These are phyloP conservation scores for Lanius collurio DNA, from an alignment of 2,113 vertebrate genomes.

Conservation along the genomic window DNA sequence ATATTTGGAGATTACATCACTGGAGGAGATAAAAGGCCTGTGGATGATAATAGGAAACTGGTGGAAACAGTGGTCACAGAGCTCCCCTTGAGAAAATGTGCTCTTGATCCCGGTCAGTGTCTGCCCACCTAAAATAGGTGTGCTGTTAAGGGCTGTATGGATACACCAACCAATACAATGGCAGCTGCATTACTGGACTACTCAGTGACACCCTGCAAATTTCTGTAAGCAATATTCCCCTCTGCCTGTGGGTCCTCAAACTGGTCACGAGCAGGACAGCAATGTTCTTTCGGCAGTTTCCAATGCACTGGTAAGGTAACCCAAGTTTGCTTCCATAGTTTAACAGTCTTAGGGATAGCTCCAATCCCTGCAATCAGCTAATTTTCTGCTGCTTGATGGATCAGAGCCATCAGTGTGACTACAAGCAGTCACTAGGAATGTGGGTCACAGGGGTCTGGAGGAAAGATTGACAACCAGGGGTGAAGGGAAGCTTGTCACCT, in stretches of 20 bases:
- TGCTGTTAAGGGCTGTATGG: accelerated
- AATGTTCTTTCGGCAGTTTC: not conserved
- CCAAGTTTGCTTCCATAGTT: not conserved
- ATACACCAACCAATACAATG: not conserved
- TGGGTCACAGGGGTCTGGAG: not conserved
- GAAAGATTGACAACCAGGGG: not conserved
- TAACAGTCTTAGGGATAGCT: not conserved
- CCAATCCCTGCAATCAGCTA: not conserved
- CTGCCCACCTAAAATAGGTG: not conserved
- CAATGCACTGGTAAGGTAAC: no score
- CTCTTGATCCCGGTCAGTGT: not conserved
- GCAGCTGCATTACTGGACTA: not conserved
- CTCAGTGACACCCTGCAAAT: not conserved
- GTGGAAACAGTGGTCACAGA: not conserved
- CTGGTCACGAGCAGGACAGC: not conserved
- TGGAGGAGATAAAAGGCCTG: not conserved
- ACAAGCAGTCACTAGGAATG: not conserved
- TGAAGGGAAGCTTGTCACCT: not conserved
- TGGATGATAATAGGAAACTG: not conserved
- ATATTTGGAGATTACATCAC: not conserved
- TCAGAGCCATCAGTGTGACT: not conserved
- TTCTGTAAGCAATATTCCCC: not conserved
- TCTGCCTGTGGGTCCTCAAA: not conserved
- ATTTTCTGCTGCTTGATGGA: not conserved
- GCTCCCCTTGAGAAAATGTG: not conserved